Percentiles rank a stretch among this genome's conserved stretches.
These are phyloP conservation scores for Perca flavescens DNA, from an alignment of 2,113 vertebrate genomes.

Conservation along the genomic window DNA sequence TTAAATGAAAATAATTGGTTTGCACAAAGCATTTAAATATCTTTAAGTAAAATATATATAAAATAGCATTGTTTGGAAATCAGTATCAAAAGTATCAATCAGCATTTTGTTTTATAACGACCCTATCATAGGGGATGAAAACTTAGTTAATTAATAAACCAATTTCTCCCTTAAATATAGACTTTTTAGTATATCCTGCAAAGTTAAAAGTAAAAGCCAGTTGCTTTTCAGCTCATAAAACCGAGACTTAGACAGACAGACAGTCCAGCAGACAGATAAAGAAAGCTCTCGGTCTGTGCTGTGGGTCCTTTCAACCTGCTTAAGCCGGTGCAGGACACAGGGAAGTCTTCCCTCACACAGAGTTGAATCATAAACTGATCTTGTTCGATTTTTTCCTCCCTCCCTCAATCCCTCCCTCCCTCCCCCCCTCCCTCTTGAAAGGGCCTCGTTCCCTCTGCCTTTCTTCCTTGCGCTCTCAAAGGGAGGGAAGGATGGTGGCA, in stretches of 20 bases:
- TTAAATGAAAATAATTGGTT: too few species aligned
- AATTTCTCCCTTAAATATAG: neutral
- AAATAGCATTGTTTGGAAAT: too few species aligned
- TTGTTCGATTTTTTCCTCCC: slow-evolving; percentile 83
- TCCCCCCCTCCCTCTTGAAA: slow-evolving; percentile 63
- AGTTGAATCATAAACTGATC: slow-evolving; percentile 81
- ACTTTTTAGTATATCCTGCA: neutral
- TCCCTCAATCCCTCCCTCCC: neutral
- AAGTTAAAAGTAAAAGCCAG: slow-evolving; percentile 14
- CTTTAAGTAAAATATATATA: too few species aligned
- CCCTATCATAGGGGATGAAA: neutral
- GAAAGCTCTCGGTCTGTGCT: slow-evolving; percentile 49
- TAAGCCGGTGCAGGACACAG: slow-evolving; percentile 74
- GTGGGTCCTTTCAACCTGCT: slow-evolving; percentile 65
- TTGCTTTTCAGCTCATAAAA: slow-evolving; percentile 48
- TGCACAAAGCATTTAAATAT: too few species aligned
- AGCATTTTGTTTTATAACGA: too few species aligned
- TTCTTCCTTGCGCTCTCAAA: slow-evolving; percentile 77
- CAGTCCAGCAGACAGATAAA: slow-evolving; percentile 56
- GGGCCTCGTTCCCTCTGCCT: slow-evolving; percentile 57
- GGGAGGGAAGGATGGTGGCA: slow-evolving; percentile 68
- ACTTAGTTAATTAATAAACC: neutral
- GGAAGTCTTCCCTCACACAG: slow-evolving; percentile 75
- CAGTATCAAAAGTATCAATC: too few species aligned
- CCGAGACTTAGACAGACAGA: slow-evolving; percentile 14